These are phyloP conservation scores for Hippoglossus hippoglossus DNA, from an alignment of 2,797 vertebrate genomes.

Conservation along the genomic window DNA sequence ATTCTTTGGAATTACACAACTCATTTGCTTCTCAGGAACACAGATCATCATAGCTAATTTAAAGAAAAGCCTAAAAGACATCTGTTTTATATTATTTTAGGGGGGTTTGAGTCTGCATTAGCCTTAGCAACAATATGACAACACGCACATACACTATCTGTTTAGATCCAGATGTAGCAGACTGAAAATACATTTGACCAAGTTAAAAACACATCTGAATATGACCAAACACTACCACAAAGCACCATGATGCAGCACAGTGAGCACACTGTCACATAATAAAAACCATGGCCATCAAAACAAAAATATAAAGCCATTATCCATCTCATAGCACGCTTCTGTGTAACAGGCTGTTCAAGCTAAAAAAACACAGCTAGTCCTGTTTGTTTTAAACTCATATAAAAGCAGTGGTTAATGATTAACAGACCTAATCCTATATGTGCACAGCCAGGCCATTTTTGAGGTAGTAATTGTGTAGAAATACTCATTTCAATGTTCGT, in stretches of 20 bases:
- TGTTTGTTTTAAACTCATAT: too few species aligned
- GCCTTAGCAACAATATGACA: too few species aligned
- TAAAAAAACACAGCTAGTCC: background rate
- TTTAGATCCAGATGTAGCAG: background rate
- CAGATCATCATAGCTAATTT: background rate
- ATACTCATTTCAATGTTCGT: too few species aligned
- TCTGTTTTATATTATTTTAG: background rate
- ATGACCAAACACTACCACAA: too few species aligned
- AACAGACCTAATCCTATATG: background rate
- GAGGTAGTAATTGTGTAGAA: too few species aligned
- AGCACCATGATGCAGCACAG: too few species aligned
- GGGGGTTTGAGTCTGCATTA: background rate
- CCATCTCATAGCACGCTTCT: background rate
- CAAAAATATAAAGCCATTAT: too few species aligned
- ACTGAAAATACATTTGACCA: background rate
- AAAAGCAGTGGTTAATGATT: too few species aligned
- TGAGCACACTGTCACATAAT: too few species aligned
- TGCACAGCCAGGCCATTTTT: background rate
- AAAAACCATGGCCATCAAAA: too few species aligned
- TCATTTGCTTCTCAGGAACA: constrained; percentile 6
- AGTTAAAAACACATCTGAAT: constrained; percentile 2
- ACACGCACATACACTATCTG: background rate
- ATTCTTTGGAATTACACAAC: constrained; percentile 17
- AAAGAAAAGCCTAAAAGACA: background rate
- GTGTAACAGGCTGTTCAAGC: background rate